These are phyloP conservation scores for Tetragnatha versicolor DNA, from an alignment of 1,140 invertebrate species.

Conservation along the genomic window DNA sequence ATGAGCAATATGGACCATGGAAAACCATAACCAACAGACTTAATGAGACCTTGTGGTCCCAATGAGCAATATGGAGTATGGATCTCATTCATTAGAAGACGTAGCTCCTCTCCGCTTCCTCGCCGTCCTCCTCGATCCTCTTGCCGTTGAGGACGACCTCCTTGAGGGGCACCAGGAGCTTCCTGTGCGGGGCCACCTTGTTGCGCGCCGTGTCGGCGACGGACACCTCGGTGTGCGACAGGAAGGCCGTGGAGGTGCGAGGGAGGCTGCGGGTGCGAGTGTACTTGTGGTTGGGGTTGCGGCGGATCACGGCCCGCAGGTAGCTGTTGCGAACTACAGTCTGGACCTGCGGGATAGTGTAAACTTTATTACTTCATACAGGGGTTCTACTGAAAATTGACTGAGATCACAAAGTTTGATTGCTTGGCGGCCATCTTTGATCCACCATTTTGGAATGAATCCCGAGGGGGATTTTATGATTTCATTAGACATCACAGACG, in stretches of 20 bases:
- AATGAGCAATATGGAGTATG: no score
- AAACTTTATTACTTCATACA: not conserved
- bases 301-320: slow-evolving; percentile 47
- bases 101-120: slow-evolving; percentile 7
- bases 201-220: slow-evolving; percentile 20
- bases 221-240: slow-evolving; percentile 52
- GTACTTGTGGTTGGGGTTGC: slow-evolving; percentile 45
- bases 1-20: no score
- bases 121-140: not conserved
- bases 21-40: no score
- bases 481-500: not conserved
- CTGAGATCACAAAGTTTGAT: no score
- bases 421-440: no score
- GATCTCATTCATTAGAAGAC: slow-evolving; percentile 12
- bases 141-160: slow-evolving; percentile 10
- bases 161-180: not conserved
- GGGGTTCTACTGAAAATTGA: no score
- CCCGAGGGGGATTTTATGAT: not conserved
- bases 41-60: no score
- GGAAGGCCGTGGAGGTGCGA: slow-evolving; percentile 24
- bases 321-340: slow-evolving; percentile 57
- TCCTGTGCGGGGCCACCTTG: slow-evolving; percentile 62
- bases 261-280: slow-evolving; percentile 19
- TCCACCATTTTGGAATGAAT: no score
- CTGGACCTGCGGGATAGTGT: slow-evolving; percentile 61